Conservation (phyloP, 2,888 invertebrate species). For the Microdon myrmicae region DNA sequence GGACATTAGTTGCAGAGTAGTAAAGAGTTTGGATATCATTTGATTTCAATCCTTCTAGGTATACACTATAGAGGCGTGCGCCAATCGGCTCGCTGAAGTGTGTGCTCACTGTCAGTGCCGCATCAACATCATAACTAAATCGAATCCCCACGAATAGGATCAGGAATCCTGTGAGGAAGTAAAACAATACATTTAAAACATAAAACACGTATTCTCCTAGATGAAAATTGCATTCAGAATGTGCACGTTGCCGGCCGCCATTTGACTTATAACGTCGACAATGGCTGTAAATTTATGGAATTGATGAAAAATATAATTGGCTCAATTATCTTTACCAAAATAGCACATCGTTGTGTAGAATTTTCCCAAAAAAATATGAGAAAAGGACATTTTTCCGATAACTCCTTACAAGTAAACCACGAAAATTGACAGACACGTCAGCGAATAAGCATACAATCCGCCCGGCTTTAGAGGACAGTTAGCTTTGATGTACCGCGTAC, state of each 20-base stretch:
- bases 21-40: conserved; percentile 76
- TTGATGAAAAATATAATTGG: conserved; percentile 1
- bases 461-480: no score
- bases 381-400: conserved; percentile 29
- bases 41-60: conserved; percentile 68
- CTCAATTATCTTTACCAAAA: conserved; percentile 38
- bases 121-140: conserved; percentile 9
- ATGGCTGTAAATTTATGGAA: conserved; percentile 16
- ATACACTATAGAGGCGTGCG: conserved; percentile 64
- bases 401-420: conserved; percentile 54
- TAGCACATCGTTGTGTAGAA: conserved; percentile 46
- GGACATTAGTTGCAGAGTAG: conserved; percentile 79
- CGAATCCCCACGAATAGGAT: conserved; percentile 29
- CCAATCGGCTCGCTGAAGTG: conserved; percentile 62
- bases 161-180: conserved; percentile 28
- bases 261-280: conserved; percentile 51
- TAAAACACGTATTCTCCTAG: background rate
- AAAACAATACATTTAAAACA: no score
- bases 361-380: conserved; percentile 9
- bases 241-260: no score
- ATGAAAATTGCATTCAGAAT: background rate
- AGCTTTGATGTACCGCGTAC: no score
- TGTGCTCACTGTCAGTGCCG: conserved; percentile 60
- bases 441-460: conserved; percentile 53
- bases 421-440: conserved; percentile 63